These are phyloP conservation scores for Sminthurides aquaticus DNA, from an alignment of 2,888 invertebrate species.

Conservation along the genomic window DNA sequence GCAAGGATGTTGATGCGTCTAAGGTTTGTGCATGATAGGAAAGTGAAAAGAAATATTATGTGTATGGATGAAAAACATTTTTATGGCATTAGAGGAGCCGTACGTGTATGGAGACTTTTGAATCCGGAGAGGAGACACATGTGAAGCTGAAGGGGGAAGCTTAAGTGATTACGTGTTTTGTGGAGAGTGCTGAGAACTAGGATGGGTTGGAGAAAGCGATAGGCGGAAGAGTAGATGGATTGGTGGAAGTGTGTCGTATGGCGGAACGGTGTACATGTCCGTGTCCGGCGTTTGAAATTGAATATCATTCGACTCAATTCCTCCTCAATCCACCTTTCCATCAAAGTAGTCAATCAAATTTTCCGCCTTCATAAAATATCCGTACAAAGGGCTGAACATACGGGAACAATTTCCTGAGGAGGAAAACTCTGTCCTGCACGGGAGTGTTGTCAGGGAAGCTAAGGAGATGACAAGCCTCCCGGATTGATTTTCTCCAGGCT, in stretches of 20 bases:
- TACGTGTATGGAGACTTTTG: neutral
- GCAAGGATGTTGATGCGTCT: neutral
- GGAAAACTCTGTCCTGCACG: neutral
- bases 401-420: neutral
- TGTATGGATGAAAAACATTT: neutral
- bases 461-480: neutral
- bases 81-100: neutral
- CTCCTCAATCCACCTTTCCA: conserved; percentile 6
- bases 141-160: neutral
- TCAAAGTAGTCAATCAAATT: conserved; percentile 9
- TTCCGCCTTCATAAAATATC: conserved; percentile 1
- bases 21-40: neutral
- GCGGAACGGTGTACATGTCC: neutral
- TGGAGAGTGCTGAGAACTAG: neutral
- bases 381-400: neutral
- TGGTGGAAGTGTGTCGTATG: neutral
- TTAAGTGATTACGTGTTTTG: conserved; percentile 1
- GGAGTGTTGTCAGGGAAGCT: neutral
- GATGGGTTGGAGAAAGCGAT: neutral
- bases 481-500: neutral
- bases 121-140: neutral
- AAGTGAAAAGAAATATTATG: neutral
- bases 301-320: neutral
- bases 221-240: neutral
- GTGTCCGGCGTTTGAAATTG: conserved; percentile 9